Conservation (phyloP, 2,113 vertebrate genomes). For the Odobenus rosmarus region DNA sequence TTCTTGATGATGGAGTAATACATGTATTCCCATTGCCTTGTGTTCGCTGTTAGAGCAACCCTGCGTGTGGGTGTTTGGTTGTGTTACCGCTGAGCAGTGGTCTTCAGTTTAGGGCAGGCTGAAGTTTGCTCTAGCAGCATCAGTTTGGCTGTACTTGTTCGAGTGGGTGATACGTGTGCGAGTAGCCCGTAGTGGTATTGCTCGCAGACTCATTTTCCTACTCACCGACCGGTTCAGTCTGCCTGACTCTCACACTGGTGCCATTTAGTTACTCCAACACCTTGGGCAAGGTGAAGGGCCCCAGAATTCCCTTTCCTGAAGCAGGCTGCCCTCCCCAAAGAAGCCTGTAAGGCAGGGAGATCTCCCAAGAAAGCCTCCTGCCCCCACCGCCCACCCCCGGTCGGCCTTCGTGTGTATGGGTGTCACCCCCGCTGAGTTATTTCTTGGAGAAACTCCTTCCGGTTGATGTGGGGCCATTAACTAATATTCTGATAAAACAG, state of each 20-base stretch:
- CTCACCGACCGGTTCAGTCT: background rate
- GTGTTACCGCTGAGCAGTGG: no score
- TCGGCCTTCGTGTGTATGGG: background rate
- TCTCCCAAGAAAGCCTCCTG: background rate
- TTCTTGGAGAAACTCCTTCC: background rate
- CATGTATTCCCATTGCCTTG: fast-evolving
- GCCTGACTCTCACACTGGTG: background rate
- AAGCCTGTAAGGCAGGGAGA: background rate
- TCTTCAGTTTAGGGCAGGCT: background rate
- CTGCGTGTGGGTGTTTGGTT: background rate
- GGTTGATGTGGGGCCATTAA: no score
- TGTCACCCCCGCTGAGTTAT: fast-evolving
- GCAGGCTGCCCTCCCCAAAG: background rate
- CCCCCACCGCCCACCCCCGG: fast-evolving
- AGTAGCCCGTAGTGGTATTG: background rate
- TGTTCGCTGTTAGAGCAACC: fast-evolving
- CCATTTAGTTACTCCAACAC: background rate
- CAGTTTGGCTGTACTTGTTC: background rate
- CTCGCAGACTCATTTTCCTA: background rate
- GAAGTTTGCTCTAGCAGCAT: background rate
- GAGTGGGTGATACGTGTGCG: background rate
- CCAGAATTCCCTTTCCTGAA: background rate
- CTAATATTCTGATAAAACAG: background rate
- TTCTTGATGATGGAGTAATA: fast-evolving
- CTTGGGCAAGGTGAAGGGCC: no score